A percentile compares a stretch with the other conserved stretches of the same genome.
Evolutionary conservation across 1,140 invertebrate species (phyloP).

Genomic region (Ceratoteleas bidentatus): DNA sequence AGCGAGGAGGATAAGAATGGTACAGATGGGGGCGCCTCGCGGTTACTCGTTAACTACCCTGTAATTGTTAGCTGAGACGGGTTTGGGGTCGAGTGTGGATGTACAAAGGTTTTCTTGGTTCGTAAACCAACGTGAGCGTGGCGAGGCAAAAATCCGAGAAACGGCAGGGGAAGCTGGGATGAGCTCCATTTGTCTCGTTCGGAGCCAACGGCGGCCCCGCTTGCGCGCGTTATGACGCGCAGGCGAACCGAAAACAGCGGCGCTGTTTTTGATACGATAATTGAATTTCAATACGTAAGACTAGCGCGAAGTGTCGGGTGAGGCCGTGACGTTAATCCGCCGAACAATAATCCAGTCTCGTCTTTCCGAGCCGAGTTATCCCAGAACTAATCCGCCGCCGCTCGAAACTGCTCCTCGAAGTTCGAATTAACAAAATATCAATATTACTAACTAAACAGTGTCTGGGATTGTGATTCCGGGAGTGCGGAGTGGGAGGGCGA

Average conservation of each 20-base stretch:
- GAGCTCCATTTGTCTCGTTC: constrained; percentile 63
- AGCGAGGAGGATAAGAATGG: constrained; percentile 38
- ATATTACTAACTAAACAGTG: constrained; percentile 53
- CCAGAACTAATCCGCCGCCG: constrained; percentile 35
- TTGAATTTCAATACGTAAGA: constrained; percentile 28
- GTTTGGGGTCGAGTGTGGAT: constrained; percentile 39
- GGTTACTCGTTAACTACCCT: constrained; percentile 67
- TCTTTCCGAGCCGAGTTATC: constrained; percentile 43
- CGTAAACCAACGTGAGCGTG: constrained; percentile 50
- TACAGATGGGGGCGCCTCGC: constrained; percentile 38
- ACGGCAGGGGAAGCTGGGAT: constrained; percentile 41
- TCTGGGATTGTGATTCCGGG: constrained; percentile 27
- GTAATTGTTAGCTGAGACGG: constrained; percentile 64
- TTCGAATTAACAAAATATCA: constrained; percentile 56
- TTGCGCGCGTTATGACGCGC: constrained; percentile 16
- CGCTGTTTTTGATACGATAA: constrained; percentile 16
- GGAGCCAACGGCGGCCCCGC: constrained; percentile 4
- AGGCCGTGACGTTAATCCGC: constrained; percentile 48
- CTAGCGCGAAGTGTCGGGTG: constrained; percentile 20
- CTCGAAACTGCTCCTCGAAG: constrained; percentile 50
- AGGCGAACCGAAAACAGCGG: not conserved
- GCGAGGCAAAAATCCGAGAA: constrained; percentile 49
- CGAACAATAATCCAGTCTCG: constrained; percentile 51
- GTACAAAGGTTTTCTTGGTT: constrained; percentile 61
- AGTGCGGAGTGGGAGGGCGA: constrained; percentile 10